These are phyloP conservation scores for Xiphophorus maculatus DNA, from an alignment of 2,113 vertebrate genomes.

Conservation along the genomic window DNA sequence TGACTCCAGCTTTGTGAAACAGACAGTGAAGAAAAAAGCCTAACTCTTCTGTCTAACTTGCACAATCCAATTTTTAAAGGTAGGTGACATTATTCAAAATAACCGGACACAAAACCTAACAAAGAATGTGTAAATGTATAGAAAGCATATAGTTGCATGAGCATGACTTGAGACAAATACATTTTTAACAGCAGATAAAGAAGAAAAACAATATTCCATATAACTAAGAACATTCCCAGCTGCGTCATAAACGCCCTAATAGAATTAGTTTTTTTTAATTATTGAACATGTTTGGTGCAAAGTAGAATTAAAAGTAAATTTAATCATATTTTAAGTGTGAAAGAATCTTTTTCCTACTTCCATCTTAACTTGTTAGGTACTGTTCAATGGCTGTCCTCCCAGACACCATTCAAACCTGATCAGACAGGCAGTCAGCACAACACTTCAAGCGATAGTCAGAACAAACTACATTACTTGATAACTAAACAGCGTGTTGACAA, in stretches of 20 bases:
- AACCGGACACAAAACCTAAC: constrained; percentile 65
- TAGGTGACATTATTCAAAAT: constrained; percentile 69
- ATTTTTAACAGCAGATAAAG: background rate
- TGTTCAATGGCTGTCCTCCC: constrained; percentile 45
- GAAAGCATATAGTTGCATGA: constrained; percentile 23
- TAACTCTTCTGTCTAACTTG: constrained; percentile 56
- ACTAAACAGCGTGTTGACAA: constrained; percentile 49
- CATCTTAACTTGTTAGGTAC: constrained; percentile 23
- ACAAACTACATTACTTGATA: constrained; percentile 47
- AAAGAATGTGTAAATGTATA: constrained; percentile 60
- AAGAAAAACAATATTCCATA: constrained; percentile 3
- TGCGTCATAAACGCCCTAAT: background rate
- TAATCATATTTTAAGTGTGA: background rate
- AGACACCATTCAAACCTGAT: constrained; percentile 36
- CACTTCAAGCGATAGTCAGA: constrained; percentile 44
- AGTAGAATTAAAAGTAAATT: too few relatives aligned
- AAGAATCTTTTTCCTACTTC: constrained; percentile 31
- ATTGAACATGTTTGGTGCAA: background rate
- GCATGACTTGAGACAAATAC: constrained; percentile 23
- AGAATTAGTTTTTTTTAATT: background rate
- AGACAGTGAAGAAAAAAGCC: constrained; percentile 70
- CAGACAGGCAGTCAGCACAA: constrained; percentile 45
- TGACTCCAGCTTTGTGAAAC: constrained; percentile 65
- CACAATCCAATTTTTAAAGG: constrained; percentile 43
- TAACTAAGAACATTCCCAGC: constrained; percentile 2